Percentiles rank a stretch among this genome's conserved stretches.
These are phyloP conservation scores for Eidolon helvum DNA, from an alignment of 2,113 vertebrate genomes.

Conservation along the genomic window DNA sequence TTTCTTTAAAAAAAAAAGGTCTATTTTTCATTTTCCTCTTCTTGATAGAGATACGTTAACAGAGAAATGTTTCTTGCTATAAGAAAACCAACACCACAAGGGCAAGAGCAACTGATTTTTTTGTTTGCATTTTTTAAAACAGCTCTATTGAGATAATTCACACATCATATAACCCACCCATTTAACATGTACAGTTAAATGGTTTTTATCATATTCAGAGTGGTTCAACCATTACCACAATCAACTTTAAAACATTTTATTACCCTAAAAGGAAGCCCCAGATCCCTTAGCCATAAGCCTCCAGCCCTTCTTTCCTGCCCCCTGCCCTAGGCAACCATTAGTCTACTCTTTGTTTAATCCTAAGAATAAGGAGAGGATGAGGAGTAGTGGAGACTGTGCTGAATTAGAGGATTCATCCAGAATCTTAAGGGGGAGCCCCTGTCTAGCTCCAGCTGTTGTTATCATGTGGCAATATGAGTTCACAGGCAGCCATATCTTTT, in stretches of 20 bases:
- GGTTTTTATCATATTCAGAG: background rate
- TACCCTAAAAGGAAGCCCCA: background rate
- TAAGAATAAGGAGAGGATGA: background rate
- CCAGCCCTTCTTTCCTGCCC: background rate
- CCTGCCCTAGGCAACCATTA: background rate
- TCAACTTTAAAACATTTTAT: background rate
- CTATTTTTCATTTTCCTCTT: background rate
- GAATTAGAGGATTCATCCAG: background rate
- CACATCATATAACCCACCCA: background rate
- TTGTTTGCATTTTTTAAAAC: background rate
- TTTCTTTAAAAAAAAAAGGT: constrained; percentile 4
- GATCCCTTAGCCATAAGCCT: background rate
- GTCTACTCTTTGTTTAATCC: background rate
- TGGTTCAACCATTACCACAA: background rate
- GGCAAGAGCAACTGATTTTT: background rate
- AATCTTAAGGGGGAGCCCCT: background rate
- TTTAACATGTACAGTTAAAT: background rate
- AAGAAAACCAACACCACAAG: background rate
- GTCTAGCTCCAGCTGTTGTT: background rate
- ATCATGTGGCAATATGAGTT: background rate
- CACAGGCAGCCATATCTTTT: background rate
- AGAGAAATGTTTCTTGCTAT: background rate
- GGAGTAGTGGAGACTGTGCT: background rate
- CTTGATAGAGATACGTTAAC: background rate
- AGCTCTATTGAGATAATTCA: background rate